phyloP scores from a whole-genome alignment of 1,140 invertebrate species.

The Pemphigus obesinymphae region DNA sequence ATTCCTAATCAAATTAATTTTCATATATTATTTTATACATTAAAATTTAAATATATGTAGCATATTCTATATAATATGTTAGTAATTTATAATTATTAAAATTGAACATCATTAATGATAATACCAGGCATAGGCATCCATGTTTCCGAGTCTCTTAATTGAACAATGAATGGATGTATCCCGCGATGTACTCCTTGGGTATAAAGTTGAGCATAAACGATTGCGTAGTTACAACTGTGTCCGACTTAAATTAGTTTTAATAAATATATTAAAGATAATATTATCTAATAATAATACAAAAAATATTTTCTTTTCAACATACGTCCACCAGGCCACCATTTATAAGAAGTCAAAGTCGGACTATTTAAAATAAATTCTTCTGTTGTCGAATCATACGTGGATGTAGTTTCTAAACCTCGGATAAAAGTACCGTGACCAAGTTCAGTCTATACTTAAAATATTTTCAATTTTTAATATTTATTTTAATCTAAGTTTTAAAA shows the following conservation, averaged over 20 bases:
- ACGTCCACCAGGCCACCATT: conserved; percentile 93
- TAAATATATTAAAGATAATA: neutral
- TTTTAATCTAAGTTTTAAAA: too few species aligned
- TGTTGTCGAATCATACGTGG: conserved; percentile 77
- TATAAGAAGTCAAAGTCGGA: conserved; percentile 80
- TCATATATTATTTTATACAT: too few species aligned
- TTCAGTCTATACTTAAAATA: conserved; percentile 67
- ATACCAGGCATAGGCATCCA: conserved; percentile 65
- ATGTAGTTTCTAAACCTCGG: conserved; percentile 83
- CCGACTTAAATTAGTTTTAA: conserved; percentile 63
- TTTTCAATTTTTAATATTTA: too few species aligned
- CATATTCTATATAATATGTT: too few species aligned
- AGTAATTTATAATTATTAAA: too few species aligned
- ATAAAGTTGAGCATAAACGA: conserved; percentile 85
- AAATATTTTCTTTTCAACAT: conserved; percentile 52
- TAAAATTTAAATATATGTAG: too few species aligned
- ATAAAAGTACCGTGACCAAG: conserved; percentile 90
- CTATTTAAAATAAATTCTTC: conserved; percentile 85
- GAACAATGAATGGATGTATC: conserved; percentile 89
- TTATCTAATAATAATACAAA: neutral
- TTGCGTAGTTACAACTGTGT: conserved; percentile 86
- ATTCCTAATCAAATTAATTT: conserved; percentile 58
- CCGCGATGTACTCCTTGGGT: conserved; percentile 78
- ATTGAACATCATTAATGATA: neutral
- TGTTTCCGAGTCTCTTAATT: conserved; percentile 78